These are phyloP conservation scores for Sebastes vulpes DNA, from an alignment of 2,797 vertebrate species.

Conservation along the genomic window DNA sequence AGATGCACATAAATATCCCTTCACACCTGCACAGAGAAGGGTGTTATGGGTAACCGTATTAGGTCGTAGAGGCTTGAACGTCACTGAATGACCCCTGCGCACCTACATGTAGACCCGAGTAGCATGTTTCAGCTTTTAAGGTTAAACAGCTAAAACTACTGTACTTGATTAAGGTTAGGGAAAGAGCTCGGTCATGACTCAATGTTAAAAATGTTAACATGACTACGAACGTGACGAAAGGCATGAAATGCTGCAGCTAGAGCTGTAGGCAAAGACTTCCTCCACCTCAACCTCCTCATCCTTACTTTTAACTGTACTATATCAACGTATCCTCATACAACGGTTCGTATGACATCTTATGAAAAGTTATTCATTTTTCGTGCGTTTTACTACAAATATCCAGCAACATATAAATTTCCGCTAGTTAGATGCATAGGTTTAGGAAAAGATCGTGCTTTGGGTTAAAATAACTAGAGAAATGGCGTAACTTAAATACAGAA, in stretches of 20 bases:
- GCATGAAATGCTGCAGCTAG: background rate
- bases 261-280: background rate
- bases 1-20: background rate
- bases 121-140: background rate
- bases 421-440: too few species aligned
- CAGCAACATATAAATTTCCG: too few species aligned
- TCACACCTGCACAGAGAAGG: background rate
- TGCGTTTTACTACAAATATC: too few species aligned
- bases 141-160: background rate
- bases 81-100: background rate
- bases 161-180: background rate
- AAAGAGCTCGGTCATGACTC: background rate
- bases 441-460: too few species aligned
- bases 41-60: background rate
- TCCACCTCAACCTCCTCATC: background rate
- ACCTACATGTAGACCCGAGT: background rate
- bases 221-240: background rate
- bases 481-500: background rate
- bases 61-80: background rate
- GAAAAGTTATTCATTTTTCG: too few species aligned
- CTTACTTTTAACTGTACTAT: background rate
- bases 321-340: too few species aligned
- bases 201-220: background rate
- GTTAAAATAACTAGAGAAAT: background rate
- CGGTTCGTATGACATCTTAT: too few species aligned